Evolutionary conservation across 2,888 invertebrate species (phyloP).

Genomic region (Caenorhabditis doughertyi): DNA sequence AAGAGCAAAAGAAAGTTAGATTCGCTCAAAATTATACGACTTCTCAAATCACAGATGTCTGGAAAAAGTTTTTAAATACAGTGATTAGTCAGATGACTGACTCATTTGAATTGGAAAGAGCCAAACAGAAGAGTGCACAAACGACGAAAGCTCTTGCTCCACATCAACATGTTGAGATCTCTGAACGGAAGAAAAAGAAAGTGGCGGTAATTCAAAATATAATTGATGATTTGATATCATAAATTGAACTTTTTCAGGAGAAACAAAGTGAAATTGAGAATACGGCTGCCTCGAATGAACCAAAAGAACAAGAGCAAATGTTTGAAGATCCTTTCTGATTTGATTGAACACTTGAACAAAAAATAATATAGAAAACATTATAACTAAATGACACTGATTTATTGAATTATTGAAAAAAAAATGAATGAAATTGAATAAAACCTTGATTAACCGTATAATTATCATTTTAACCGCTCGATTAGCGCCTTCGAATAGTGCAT

Average conservation of each 20-base stretch:
- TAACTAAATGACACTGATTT: constrained; percentile 13
- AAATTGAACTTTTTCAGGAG: constrained; percentile 71
- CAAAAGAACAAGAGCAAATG: constrained; percentile 77
- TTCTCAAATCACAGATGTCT: constrained; percentile 75
- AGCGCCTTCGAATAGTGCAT: constrained; percentile 69
- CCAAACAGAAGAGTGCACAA: constrained; percentile 77
- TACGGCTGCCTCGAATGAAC: constrained; percentile 68
- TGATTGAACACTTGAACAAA: not conserved
- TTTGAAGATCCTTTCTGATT: constrained; percentile 81
- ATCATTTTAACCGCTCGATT: constrained; percentile 35
- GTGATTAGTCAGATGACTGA: constrained; percentile 79
- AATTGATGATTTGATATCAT: constrained; percentile 6
- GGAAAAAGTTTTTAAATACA: constrained; percentile 73
- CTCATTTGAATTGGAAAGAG: constrained; percentile 81
- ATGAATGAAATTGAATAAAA: constrained; percentile 2
- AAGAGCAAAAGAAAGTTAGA: constrained; percentile 77
- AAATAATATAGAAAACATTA: constrained; percentile 8
- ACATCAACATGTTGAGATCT: constrained; percentile 80
- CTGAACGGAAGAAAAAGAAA: constrained; percentile 76
- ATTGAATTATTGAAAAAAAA: constrained; percentile 2
- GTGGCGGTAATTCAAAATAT: constrained; percentile 63
- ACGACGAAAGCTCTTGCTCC: constrained; percentile 81
- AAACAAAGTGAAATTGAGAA: constrained; percentile 80
- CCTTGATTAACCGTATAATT: constrained; percentile 2
- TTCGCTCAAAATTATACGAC: constrained; percentile 78